Percentiles rank a stretch among this genome's conserved stretches.
These are phyloP conservation scores for Coendou prehensilis DNA, from an alignment of 2,797 vertebrate species.

Conservation along the genomic window DNA sequence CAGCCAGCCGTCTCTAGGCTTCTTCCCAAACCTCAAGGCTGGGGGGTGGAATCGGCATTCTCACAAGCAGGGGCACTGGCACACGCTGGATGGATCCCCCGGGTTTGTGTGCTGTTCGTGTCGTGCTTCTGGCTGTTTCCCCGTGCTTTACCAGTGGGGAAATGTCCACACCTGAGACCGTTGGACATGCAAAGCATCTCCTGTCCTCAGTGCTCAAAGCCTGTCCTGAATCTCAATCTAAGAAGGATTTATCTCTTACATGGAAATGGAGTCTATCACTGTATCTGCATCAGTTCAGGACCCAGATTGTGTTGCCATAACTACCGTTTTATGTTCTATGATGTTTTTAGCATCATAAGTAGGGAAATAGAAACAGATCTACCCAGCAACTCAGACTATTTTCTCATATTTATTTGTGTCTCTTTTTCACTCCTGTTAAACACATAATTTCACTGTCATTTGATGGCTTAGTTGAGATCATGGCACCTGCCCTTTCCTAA, in stretches of 20 bases:
- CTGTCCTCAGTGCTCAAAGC: not conserved
- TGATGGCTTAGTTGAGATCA: not conserved
- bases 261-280: not conserved
- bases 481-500: not conserved
- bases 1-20: not conserved
- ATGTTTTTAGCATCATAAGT: not conserved
- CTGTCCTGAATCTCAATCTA: not conserved
- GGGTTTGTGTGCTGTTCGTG: accelerated
- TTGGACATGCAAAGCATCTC: too few species aligned
- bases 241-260: not conserved
- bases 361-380: not conserved
- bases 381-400: not conserved
- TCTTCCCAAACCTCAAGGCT: not conserved
- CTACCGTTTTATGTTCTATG: not conserved
- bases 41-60: not conserved
- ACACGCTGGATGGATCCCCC: accelerated
- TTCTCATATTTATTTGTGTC: not conserved
- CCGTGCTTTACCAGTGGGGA: not conserved
- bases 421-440: not conserved
- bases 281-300: not conserved
- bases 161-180: not conserved
- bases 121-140: not conserved
- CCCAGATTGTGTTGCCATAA: constrained; percentile 13
- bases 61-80: not conserved
- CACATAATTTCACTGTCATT: not conserved